Percentiles rank a stretch among this genome's conserved stretches.
Evolutionary conservation across 1,140 invertebrate genomes (phyloP).

Genomic region (Orius laevigatus): DNA sequence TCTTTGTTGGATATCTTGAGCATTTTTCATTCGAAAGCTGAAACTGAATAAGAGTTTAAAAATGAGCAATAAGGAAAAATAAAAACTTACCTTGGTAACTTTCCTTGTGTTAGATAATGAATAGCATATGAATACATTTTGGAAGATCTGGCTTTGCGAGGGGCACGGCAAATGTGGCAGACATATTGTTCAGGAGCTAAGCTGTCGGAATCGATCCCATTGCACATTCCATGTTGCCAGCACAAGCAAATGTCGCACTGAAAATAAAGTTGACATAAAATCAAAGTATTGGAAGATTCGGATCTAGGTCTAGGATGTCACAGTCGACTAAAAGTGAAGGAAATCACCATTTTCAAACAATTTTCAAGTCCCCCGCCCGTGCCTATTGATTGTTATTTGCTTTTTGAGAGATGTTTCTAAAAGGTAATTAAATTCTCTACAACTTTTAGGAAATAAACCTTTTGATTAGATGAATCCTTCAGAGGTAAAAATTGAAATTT

Average conservation of each 20-base stretch:
- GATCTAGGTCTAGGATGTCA: not conserved
- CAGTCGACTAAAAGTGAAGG: not conserved
- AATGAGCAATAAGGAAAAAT: not conserved
- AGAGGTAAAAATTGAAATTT: too few species aligned
- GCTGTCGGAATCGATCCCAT: constrained; percentile 59
- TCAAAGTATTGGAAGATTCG: not conserved
- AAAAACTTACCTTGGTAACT: constrained; percentile 38
- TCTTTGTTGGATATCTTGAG: constrained; percentile 27
- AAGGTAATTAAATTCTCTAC: too few species aligned
- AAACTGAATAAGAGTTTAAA: constrained; percentile 24
- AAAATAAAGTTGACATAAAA: constrained; percentile 7
- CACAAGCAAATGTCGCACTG: constrained; percentile 86
- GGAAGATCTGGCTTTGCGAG: constrained; percentile 47
- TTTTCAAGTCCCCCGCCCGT: not conserved
- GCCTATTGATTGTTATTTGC: not conserved
- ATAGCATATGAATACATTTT: constrained; percentile 66
- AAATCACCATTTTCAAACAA: not conserved
- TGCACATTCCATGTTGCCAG: constrained; percentile 86
- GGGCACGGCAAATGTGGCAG: constrained; percentile 71
- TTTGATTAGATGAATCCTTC: too few species aligned
- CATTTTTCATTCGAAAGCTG: constrained; percentile 27
- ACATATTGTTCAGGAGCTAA: constrained; percentile 82
- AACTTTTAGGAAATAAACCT: too few species aligned
- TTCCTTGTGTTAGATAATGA: constrained; percentile 71
- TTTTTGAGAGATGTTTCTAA: too few species aligned